Evolutionary conservation across 1,140 invertebrate species (phyloP).

Genomic region (Heliconius hewitsoni): DNA sequence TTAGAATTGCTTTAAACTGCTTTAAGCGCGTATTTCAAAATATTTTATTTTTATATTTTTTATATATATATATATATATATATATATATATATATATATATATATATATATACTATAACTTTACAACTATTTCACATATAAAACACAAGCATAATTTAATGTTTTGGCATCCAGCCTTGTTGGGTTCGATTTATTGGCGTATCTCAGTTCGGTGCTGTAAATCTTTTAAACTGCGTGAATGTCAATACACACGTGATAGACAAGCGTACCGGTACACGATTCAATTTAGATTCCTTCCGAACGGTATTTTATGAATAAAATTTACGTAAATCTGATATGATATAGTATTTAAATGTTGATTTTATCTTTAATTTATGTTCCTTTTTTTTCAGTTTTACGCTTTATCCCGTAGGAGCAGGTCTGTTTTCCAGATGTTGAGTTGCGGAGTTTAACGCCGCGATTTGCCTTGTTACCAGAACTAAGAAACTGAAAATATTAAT

Average conservation of each 20-base stretch:
- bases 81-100: too few relatives aligned
- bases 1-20: too few relatives aligned
- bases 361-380: background rate
- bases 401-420: too few relatives aligned
- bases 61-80: too few relatives aligned
- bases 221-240: conserved; percentile 49
- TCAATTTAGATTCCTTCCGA: conserved; percentile 37
- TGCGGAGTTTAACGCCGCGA: too few relatives aligned
- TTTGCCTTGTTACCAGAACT: too few relatives aligned
- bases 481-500: too few relatives aligned
- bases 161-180: conserved; percentile 21
- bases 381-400: too few relatives aligned
- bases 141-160: background rate
- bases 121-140: background rate
- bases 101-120: background rate
- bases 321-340: background rate
- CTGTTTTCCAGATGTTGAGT: too few relatives aligned
- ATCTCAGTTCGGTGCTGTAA: conserved; percentile 40
- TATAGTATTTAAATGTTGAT: background rate
- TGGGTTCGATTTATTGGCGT: conserved; percentile 29
- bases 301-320: conserved; percentile 15
- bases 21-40: too few relatives aligned
- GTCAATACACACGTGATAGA: conserved; percentile 46
- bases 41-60: too few relatives aligned
- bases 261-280: conserved; percentile 36